Base-by-base conservation (phyloP, 2,113 vertebrate genomes). In the Ciconia maguari region DNA sequence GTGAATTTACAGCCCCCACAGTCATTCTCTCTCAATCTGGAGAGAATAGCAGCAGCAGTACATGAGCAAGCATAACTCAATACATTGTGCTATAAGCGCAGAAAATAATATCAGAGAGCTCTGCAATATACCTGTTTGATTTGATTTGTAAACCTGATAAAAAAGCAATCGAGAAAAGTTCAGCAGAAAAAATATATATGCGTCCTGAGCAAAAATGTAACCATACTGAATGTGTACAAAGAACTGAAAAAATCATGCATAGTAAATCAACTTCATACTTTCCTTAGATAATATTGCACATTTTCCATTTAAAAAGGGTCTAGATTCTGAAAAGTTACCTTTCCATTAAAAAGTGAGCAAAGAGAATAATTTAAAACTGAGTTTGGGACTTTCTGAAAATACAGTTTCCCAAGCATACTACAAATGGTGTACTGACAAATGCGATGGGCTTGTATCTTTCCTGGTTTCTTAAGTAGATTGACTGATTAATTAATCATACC, bases 101-200 rank as follows among this genome's bases (percentile, higher is more conserved):
- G 97, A 98, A 98, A 98, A 98, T 98, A 98, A 98, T 98, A 98
- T 98, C 97, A 94, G 84, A 90, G 96, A 94, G 96, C 97, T 98
- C 97, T 97, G 98, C 98, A 98, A 98, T 98, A 98, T 98, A 98
- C 98, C 98, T 98, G 97, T 98, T 98, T 98, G 98, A 98, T 98
- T 98, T 98, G 98, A 98, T 98, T 98, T 98, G 98, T 98, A 98
- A 98, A 98, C 97, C 96, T 98, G 98, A 98, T 98, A 98, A 98
- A 98, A 98, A 98, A 98, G 98, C 98, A 98, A 98, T 98, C 55
- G 97, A 97, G 97, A 97, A 98, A 98, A 98, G 96, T 98, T 98
- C 97, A 97, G 95, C 89, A 94, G 97, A 93, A 97, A 98, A 98
- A 96, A 96, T 96, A 97, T 93, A 92, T 77, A 60, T 88, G 79